Evolutionary conservation across 2,113 vertebrate genomes (phyloP).

Genomic region (Stigmatopora nigra): DNA sequence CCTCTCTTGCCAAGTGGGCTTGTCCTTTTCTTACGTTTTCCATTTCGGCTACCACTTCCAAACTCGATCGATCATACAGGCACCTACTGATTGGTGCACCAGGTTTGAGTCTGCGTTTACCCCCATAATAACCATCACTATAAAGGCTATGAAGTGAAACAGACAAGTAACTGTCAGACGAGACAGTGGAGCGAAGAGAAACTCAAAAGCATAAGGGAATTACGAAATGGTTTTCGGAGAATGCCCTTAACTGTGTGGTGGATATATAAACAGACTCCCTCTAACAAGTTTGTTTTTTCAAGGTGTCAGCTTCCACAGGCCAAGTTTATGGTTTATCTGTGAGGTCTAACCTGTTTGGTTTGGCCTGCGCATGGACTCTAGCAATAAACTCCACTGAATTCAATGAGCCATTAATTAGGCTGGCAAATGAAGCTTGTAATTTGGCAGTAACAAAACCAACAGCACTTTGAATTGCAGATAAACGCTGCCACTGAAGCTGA

Average conservation of each 20-base stretch:
- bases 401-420: slow-evolving; percentile 70
- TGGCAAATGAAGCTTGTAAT: slow-evolving; percentile 71
- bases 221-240: slow-evolving; percentile 7
- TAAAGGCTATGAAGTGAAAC: slow-evolving; percentile 61
- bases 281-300: slow-evolving; percentile 68
- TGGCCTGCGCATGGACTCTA: slow-evolving; percentile 48
- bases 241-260: slow-evolving; percentile 7
- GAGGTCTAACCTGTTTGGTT: slow-evolving; percentile 64
- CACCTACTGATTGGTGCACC: slow-evolving; percentile 55
- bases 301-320: slow-evolving; percentile 59
- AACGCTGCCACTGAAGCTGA: slow-evolving; percentile 40
- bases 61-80: slow-evolving; percentile 50
- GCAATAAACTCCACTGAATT: slow-evolving; percentile 63
- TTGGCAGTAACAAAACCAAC: slow-evolving; percentile 59
- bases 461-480: slow-evolving; percentile 61
- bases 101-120: slow-evolving; percentile 44
- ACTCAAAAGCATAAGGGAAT: slow-evolving; percentile 20
- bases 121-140: slow-evolving; percentile 56
- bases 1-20: slow-evolving; percentile 30
- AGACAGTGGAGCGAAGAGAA: slow-evolving; percentile 58
- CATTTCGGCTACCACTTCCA: slow-evolving; percentile 42
- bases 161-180: slow-evolving; percentile 65
- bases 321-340: slow-evolving; percentile 61
- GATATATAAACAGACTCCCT: slow-evolving; percentile 62
- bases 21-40: slow-evolving; percentile 37